A percentile compares a stretch with the other conserved stretches of the same genome.
phyloP scores from a whole-genome alignment of 2,888 invertebrate genomes.

The Itoplectis maculator region DNA sequence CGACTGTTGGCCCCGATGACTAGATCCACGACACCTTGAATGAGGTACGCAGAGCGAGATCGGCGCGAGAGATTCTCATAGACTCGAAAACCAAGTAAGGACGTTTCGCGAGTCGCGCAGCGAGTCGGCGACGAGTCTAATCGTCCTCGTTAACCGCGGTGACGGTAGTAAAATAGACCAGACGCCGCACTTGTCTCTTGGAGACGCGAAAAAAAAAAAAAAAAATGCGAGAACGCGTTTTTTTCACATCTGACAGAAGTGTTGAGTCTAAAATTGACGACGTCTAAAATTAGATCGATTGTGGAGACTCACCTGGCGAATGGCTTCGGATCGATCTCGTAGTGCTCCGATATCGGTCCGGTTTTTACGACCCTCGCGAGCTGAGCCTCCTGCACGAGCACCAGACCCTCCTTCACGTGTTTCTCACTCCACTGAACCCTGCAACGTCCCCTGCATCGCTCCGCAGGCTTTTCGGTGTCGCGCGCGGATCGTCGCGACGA shows the following conservation, averaged over 20 bases:
- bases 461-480: slow-evolving; percentile 67
- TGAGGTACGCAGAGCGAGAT: slow-evolving; percentile 38
- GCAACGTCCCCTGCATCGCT: slow-evolving; percentile 81
- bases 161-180: too few relatives aligned
- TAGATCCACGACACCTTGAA: slow-evolving; percentile 59
- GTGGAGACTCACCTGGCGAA: slow-evolving; percentile 85
- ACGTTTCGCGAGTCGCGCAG: slow-evolving; percentile 14
- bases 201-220: background rate
- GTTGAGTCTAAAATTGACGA: too few relatives aligned
- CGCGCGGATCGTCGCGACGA: slow-evolving; percentile 71
- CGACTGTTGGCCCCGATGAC: slow-evolving; percentile 63
- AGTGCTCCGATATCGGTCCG: slow-evolving; percentile 85
- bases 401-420: slow-evolving; percentile 85
- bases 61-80: slow-evolving; percentile 38
- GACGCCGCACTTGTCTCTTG: too few relatives aligned
- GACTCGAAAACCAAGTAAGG: slow-evolving; percentile 62
- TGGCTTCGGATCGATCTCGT: slow-evolving; percentile 85
- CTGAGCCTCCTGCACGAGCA: slow-evolving; percentile 84
- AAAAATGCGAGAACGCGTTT: too few relatives aligned
- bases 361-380: slow-evolving; percentile 85
- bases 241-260: too few relatives aligned
- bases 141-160: slow-evolving; percentile 54
- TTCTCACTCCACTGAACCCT: slow-evolving; percentile 85
- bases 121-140: slow-evolving; percentile 42
- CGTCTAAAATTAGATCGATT: too few relatives aligned